Evolutionary conservation across 2,888 invertebrate species (phyloP), one percentile per base, ranked within the genome.

Genomic region (Idaea aversata): DNA sequence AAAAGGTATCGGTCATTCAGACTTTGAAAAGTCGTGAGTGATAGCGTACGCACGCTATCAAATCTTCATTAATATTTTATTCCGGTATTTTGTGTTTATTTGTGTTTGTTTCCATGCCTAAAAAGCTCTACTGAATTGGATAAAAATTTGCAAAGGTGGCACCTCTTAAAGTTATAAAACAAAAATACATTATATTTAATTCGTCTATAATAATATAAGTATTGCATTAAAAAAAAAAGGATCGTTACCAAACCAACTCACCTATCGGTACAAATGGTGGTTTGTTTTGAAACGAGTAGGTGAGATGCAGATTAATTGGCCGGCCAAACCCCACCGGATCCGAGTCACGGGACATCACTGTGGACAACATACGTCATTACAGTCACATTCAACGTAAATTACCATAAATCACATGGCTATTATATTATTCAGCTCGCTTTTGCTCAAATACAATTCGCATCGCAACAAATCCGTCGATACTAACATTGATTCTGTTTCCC

Each of bases 281-380:
- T 84, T 96, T 96, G 93, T 97, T 96, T 94, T 97, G 97, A 93
- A 97, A 97, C 74, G 97, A 97, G 88, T 97, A 97, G 61, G 97
- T 97, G 83, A 97, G 94, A 91, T 97, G 97, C 75, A 97, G 94
- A 93, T 97, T 97, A 93, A 97, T 97, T 85, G 97, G 97, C 80
- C 97, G 94, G 74, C 97, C 96, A 93, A 97, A 97, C 88, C 94
- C 94, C 91, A 94, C 94, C 86, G 94, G 94, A 77, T 96, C 96
- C 69, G 93, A 84, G 75, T 96, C 96, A 75, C 96, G 93, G 72
- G 94, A 85, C 84, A 94, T 94, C 88, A 95, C 96, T 96, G 94
- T 72, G 90, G 76, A 94, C 85, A 86, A 90, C 65, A 82, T 47
- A 47, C 47, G 47, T 10, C 47, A 47, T 47, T 47, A 47, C 25